Base-by-base conservation (phyloP, 2,797 vertebrate genomes). In the Argyrosomus regius region DNA sequence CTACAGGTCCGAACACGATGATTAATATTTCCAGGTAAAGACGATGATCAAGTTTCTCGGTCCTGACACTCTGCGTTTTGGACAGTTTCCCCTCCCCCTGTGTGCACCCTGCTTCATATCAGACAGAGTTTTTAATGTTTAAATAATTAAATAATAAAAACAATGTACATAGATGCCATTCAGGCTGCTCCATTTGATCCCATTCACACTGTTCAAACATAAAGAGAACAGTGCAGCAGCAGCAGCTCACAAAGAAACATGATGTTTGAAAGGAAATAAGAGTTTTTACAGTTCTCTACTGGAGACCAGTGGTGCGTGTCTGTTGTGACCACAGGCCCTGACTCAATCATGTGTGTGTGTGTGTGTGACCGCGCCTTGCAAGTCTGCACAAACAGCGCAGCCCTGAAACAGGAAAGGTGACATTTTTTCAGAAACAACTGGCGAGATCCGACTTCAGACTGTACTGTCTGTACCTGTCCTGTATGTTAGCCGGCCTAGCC, bases 391-490 rank as follows among this genome's bases (percentile, higher is more conserved):
- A 95, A 96, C 93, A 94, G 89, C 85, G 75, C 92, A 87, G 92
- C 84, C 81, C 90, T 86, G 92, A 95, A 96, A 96, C 96, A 96
- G 96, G 96, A 96, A 96, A 96, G 94, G 96, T 96, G 94, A 95
- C 96, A 96, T 96, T 96, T 96, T 76, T 93, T 96, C 84, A 92
- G 89, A 93, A 95, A 95, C 94, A 93, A 94, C 93, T 89, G 88
- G 92, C 91, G 91, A 94, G 94, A 93, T 95, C 87, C 87, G 90
- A 91, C 93, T 92, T 86, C 90, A 91, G 84, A 93, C 92, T 91
- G 90, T 93, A 94, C 91, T 96, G 94, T 95, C 95, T 96, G 92
- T 95, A 95, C 95, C 94, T 95, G 95, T 94, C 92, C 93, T 93
- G 90, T 87, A 50, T 80, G 87, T 58, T 53, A 60, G 87, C 78